Conservation (phyloP, 2,888 invertebrate species). For the Athalia cordata region DNA sequence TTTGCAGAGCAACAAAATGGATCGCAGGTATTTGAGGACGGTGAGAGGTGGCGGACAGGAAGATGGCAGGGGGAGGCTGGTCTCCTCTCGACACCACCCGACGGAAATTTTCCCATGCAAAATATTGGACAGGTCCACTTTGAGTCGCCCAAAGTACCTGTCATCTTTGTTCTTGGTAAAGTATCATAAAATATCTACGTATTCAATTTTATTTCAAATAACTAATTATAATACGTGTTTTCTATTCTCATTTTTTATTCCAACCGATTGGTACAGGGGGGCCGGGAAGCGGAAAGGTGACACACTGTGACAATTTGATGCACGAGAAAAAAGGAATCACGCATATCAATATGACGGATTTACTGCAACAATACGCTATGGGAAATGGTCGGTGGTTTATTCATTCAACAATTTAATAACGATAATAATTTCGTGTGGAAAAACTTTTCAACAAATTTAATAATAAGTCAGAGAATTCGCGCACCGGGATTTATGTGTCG, state of each 20-base stretch:
- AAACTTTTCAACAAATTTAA: too few species aligned
- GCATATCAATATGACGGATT: constrained; percentile 94
- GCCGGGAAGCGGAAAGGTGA: constrained; percentile 98
- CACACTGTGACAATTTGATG: constrained; percentile 94
- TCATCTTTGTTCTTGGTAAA: constrained; percentile 91
- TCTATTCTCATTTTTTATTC: background rate
- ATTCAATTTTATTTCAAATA: background rate
- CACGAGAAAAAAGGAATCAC: constrained; percentile 89
- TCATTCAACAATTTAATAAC: too few species aligned
- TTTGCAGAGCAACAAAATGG: constrained; percentile 86
- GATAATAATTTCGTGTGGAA: too few species aligned
- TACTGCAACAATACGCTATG: constrained; percentile 91
- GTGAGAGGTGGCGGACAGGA: constrained; percentile 72
- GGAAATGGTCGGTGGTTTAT: constrained; percentile 82
- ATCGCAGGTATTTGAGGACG: constrained; percentile 77
- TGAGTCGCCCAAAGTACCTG: constrained; percentile 90
- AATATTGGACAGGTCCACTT: constrained; percentile 89
- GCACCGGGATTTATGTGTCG: too few species aligned
- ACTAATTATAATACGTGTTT: background rate
- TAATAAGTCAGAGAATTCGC: too few species aligned
- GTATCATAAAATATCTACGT: background rate
- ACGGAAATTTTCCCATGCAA: constrained; percentile 85
- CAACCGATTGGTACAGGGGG: constrained; percentile 79
- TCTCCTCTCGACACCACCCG: constrained; percentile 79
- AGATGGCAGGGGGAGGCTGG: constrained; percentile 75